These are phyloP conservation scores for Lepidothrix coronata DNA, from an alignment of 2,113 vertebrate species.

Conservation along the genomic window DNA sequence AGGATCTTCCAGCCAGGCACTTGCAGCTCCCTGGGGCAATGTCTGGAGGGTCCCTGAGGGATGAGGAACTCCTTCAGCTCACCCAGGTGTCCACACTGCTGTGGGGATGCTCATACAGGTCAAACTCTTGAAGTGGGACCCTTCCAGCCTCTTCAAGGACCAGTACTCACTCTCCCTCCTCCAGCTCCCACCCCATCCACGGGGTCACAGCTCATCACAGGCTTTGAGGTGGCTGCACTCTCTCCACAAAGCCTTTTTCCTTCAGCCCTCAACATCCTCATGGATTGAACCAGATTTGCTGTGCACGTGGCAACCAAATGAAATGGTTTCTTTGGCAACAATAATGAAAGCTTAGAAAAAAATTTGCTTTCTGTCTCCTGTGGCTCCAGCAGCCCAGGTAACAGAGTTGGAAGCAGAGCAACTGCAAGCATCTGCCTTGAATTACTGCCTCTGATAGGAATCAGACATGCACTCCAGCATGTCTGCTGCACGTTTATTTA, in stretches of 20 bases:
- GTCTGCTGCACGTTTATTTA: slow-evolving; percentile 53
- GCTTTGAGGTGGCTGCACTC: rapidly evolving
- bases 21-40: rapidly evolving
- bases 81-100: rapidly evolving
- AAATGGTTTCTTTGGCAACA: slow-evolving; percentile 63
- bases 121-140: neutral
- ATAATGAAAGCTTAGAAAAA: slow-evolving; percentile 1
- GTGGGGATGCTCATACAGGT: rapidly evolving
- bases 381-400: slow-evolving; percentile 44
- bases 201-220: rapidly evolving
- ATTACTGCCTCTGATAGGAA: slow-evolving; percentile 57
- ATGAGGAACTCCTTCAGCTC: neutral
- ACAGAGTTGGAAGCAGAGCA: neutral
- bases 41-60: neutral
- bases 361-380: slow-evolving; percentile 10
- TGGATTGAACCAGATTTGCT: neutral
- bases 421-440: slow-evolving; percentile 37
- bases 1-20: neutral
- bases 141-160: neutral
- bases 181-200: neutral
- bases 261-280: neutral
- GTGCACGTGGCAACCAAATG: slow-evolving; percentile 44
- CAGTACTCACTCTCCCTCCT: neutral
- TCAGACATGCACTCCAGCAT: slow-evolving; percentile 49
- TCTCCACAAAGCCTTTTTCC: neutral